Percentiles rank a stretch among this genome's conserved stretches.
Conservation (phyloP, 2,797 vertebrate species). For the Danio albolineatus region DNA sequence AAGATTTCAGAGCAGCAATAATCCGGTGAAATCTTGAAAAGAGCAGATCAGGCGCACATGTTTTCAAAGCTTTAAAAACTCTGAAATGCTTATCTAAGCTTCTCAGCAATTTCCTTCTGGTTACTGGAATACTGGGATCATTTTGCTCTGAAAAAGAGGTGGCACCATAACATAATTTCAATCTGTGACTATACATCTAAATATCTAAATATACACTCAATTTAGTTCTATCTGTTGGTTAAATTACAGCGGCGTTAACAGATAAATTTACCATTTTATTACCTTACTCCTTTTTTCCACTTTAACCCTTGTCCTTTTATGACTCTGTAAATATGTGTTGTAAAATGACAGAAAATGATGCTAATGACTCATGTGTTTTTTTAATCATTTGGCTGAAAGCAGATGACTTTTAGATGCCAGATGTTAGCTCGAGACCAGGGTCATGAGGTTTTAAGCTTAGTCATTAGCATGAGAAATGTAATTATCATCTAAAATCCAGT, state of each 20-base stretch:
- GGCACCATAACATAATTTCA: not conserved
- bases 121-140: not conserved
- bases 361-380: not conserved
- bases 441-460: not conserved
- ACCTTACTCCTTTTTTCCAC: not conserved
- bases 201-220: not conserved
- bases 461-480: not conserved
- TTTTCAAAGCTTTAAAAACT: conserved; percentile 3
- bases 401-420: not conserved
- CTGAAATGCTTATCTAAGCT: conserved; percentile 5
- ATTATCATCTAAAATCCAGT: not conserved
- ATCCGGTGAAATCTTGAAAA: conserved; percentile 4
- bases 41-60: not conserved
- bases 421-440: not conserved
- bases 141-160: not conserved
- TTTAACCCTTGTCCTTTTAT: not conserved
- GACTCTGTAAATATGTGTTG: not conserved
- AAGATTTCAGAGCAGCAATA: not conserved
- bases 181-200: not conserved
- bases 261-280: not conserved
- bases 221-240: not conserved
- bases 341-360: not conserved
- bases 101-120: not conserved
- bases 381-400: not conserved
- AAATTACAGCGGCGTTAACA: not conserved